Evolutionary conservation across 2,888 invertebrate genomes (phyloP), one percentile per base, ranked within the genome.

Genomic region (Drosophila monieri): DNA sequence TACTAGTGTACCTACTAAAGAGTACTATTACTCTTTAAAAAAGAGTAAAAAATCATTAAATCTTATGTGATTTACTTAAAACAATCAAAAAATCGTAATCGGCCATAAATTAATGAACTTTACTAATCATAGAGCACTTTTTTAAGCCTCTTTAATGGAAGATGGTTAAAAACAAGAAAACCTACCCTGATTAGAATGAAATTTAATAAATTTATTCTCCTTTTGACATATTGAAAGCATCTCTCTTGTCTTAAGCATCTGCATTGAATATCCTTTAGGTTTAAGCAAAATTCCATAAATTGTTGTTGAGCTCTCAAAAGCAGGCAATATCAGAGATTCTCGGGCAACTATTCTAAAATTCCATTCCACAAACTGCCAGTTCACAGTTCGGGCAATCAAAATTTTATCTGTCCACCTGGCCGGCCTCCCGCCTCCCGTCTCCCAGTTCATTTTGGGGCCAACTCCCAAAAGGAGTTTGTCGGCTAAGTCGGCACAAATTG

Each of bases 401-500:
- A 44, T 8, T 15, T 18, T 12, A 32, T 47, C 35, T 39, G 23
- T 32, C 18, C 48, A 25, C 47, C 27, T 39, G n/a, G 39, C 39
- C 15, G n/a, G n/a, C n/a, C n/a, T n/a, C n/a, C n/a, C n/a, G n/a
- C n/a, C n/a, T n/a, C n/a, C n/a, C n/a, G 39, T 37, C 43, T 12
- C 46, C 18, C 41, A 41, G 15, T 41, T 15, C 9, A 18, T 8
- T 32, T 39, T 25, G 14, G n/a, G n/a, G 10, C 43, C n/a, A 55
- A 49, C 47, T 30, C 32, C 44, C 54, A 23, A 52, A 23, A 46
- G 47, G 65, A 72, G 74, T 76, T 78, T 61, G 66, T 27, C 27
- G 27, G 27, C 69, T 60, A 73, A 77, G 75, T 77, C 80, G 62
- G 70, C 70, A 76, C 85, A 80, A 87, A 76, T 81, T 84, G 86